Percentiles rank a stretch among this genome's conserved stretches.
Conservation (phyloP, 2,797 vertebrate genomes). For the Syncerus caffer region DNA sequence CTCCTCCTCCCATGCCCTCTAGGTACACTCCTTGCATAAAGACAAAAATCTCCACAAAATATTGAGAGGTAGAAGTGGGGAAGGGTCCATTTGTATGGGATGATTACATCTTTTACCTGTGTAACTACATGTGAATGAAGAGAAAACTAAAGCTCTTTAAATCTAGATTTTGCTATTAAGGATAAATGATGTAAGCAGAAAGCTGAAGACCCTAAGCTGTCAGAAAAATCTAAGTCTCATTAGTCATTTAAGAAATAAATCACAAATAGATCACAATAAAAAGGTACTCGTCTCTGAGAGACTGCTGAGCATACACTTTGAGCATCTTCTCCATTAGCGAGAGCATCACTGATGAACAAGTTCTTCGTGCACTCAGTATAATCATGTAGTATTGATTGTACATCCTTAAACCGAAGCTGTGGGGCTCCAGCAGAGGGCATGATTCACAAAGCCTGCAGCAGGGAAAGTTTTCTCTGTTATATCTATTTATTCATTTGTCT, state of each 20-base stretch:
- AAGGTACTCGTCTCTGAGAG: not conserved
- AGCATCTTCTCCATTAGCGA: not conserved
- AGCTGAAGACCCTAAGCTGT: not conserved
- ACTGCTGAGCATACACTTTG: not conserved
- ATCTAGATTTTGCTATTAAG: not conserved
- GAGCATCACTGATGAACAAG: not conserved
- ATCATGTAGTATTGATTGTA: not conserved
- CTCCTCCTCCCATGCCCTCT: too few species aligned
- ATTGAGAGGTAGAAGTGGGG: not conserved
- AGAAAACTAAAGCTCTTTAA: not conserved
- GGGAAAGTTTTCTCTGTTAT: not conserved
- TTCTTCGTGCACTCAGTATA: not conserved
- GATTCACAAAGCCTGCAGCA: not conserved
- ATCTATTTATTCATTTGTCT: not conserved
- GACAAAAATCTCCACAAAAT: not conserved
- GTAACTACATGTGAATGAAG: not conserved
- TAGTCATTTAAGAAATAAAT: constrained; percentile 30
- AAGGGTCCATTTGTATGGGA: not conserved
- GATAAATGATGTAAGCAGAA: not conserved
- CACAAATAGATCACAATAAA: not conserved
- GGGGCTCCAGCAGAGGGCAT: not conserved
- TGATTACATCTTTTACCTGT: not conserved
- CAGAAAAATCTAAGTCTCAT: not conserved
- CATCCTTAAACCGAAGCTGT: not conserved
- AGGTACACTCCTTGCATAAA: not conserved